Evolutionary conservation across 2,113 vertebrate genomes (phyloP), one percentile per base, ranked within the genome.

Genomic region (Anoplopoma fimbria): DNA sequence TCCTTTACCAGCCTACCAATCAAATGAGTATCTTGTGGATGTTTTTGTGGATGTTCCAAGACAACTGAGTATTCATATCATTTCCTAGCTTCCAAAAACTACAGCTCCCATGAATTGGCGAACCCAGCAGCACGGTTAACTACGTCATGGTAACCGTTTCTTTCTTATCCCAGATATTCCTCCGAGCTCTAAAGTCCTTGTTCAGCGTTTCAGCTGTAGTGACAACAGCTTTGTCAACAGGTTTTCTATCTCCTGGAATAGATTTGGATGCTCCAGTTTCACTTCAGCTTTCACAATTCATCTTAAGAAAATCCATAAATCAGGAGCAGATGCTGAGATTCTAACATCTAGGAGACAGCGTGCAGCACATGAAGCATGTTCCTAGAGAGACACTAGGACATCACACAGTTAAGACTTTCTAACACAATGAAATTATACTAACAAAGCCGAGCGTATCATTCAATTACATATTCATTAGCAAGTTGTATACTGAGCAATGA

Each of bases 391-490:
- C 38, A 23, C 29, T 2, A 3, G 6, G 55, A 5, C 3, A 5
- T 9, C 3, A 38, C 40, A 36, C 17, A 29, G 34, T 33, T 12
- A 72, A 38, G 2, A 57, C 13, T 47, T 14, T 63, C 0, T 12
- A 38, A 27, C 17, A 3, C 2, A 65, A 55, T 40, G 4, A 29
- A 68, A 45, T 42, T 1, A 1, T 29, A 65, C 3, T 25, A 21
- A 49, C 12, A 64, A 64, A 55, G 25, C 29, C 6, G 34, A 64
- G 4, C 19, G 31, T 21, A 40, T 49, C 12, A 31, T 61, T 55
- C 12, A 21, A 63, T 73, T 21, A 68, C 25, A 76, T 55, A 61
- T 29, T 58, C 13, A 83, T 75, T 15, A 70, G 42, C 4, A 31
- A n/a, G 53, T 12, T 0, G 4, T 7, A n/a, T 21, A 63, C 51